Percentiles rank a stretch among this genome's conserved stretches.
phyloP scores from a whole-genome alignment of 2,888 invertebrate species.

The Chaetogeoica ovagalla region DNA sequence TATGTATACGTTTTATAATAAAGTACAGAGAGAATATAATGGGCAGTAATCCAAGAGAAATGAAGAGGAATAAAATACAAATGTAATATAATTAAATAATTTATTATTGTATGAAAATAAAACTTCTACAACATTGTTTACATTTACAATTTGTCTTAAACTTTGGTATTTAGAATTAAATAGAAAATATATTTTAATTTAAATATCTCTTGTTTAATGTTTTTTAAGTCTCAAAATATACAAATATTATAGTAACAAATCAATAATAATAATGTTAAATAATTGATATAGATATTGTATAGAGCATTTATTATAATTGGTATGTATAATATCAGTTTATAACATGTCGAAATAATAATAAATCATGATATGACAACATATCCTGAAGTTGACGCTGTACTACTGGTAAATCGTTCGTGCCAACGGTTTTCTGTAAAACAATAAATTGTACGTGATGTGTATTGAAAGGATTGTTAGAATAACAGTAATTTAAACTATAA shows the following conservation, averaged over 20 bases:
- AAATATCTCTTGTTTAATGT: background rate
- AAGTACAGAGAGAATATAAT: too few relatives aligned
- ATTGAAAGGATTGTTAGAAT: background rate
- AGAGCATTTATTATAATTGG: background rate
- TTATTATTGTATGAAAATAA: too few relatives aligned
- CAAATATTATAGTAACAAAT: conserved; percentile 33
- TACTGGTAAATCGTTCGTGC: conserved; percentile 24
- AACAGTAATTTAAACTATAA: background rate
- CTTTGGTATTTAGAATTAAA: background rate
- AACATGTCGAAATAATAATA: background rate
- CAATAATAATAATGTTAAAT: background rate
- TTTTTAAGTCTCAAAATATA: conserved; percentile 3
- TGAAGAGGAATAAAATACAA: too few relatives aligned
- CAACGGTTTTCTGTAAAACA: conserved; percentile 29
- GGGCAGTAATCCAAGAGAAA: too few relatives aligned
- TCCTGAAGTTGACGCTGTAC: conserved; percentile 25
- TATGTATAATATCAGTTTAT: background rate
- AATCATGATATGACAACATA: conserved; percentile 28
- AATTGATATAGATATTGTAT: background rate
- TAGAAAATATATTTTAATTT: background rate
- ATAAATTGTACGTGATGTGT: background rate
- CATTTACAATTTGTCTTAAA: too few relatives aligned
- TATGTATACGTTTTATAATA: too few relatives aligned
- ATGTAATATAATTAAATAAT: too few relatives aligned
- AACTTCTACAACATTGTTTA: too few relatives aligned